phyloP scores from a whole-genome alignment of 2,113 vertebrate genomes.

The Ciconia maguari region DNA sequence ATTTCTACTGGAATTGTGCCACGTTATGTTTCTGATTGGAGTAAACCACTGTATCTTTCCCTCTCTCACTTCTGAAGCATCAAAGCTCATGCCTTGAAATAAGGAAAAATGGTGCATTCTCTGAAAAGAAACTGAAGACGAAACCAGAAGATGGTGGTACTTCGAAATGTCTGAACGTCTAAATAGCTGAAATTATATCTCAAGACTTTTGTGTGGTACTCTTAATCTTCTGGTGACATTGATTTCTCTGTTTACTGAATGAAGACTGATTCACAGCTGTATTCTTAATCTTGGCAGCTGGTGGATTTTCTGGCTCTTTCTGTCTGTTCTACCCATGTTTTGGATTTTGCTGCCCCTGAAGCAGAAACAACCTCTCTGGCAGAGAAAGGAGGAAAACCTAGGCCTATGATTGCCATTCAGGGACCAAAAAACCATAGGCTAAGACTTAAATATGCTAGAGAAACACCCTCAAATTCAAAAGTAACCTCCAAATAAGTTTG shows the following conservation, averaged over 20 bases:
- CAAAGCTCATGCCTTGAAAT: not conserved
- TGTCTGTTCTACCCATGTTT: not conserved
- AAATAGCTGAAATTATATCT: slow-evolving; percentile 4
- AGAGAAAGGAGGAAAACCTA: not conserved
- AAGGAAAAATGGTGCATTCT: not conserved
- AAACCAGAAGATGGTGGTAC: not conserved
- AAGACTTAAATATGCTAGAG: not conserved
- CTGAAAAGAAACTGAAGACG: not conserved
- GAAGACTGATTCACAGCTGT: slow-evolving; percentile 33
- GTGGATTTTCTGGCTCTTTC: not conserved
- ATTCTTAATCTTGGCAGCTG: slow-evolving; percentile 26
- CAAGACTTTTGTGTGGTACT: not conserved
- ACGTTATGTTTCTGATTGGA: not conserved
- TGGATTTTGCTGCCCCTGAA: not conserved
- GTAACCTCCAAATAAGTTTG: not conserved
- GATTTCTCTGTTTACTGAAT: not conserved
- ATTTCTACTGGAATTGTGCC: not conserved
- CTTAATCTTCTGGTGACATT: not conserved
- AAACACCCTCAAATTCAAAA: not conserved
- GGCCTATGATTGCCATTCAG: not conserved
- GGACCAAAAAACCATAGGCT: not conserved
- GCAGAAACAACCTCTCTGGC: not conserved
- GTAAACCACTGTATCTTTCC: not conserved
- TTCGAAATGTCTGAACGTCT: slow-evolving; percentile 6
- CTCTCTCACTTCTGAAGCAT: not conserved